A percentile compares a stretch with the other conserved stretches of the same genome.
Evolutionary conservation across 2,113 vertebrate species (phyloP).

Genomic region (Anoplopoma fimbria): DNA sequence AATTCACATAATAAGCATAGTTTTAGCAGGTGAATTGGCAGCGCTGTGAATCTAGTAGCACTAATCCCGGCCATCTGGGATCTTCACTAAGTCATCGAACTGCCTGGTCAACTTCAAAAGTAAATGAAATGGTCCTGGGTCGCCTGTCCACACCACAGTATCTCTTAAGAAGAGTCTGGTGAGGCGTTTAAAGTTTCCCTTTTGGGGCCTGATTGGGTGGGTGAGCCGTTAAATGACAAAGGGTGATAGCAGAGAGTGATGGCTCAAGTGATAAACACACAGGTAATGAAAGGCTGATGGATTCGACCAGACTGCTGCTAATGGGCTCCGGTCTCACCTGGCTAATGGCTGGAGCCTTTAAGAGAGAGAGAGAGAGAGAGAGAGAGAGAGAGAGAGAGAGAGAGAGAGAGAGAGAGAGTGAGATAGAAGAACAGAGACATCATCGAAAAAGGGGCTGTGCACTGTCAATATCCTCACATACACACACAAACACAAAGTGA

Average conservation of each 20-base stretch:
- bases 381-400: background rate
- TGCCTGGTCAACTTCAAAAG: constrained; percentile 51
- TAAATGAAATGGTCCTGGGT: constrained; percentile 44
- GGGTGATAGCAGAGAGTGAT: constrained; percentile 58
- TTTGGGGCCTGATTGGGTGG: constrained; percentile 61
- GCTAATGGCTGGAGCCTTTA: constrained; percentile 51
- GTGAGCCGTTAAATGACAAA: constrained; percentile 60
- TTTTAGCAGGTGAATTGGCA: background rate
- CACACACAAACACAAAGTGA: constrained; percentile 14
- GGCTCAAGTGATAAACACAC: constrained; percentile 69
- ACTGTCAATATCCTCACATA: background rate
- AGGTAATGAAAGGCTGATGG: constrained; percentile 72
- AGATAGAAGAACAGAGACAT: constrained; percentile 20
- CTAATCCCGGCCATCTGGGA: constrained; percentile 47
- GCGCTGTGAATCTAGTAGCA: background rate
- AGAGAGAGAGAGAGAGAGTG: background rate
- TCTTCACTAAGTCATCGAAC: constrained; percentile 45
- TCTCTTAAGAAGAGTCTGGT: constrained; percentile 46
- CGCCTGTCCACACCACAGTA: constrained; percentile 29
- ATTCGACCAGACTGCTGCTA: constrained; percentile 59
- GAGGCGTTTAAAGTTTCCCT: constrained; percentile 55
- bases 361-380: background rate
- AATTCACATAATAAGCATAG: constrained; percentile 15
- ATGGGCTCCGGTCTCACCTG: constrained; percentile 69
- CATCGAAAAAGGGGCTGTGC: constrained; percentile 1